Evolutionary conservation across 2,888 invertebrate genomes (phyloP).

Genomic region (Scaptomyza reducta): DNA sequence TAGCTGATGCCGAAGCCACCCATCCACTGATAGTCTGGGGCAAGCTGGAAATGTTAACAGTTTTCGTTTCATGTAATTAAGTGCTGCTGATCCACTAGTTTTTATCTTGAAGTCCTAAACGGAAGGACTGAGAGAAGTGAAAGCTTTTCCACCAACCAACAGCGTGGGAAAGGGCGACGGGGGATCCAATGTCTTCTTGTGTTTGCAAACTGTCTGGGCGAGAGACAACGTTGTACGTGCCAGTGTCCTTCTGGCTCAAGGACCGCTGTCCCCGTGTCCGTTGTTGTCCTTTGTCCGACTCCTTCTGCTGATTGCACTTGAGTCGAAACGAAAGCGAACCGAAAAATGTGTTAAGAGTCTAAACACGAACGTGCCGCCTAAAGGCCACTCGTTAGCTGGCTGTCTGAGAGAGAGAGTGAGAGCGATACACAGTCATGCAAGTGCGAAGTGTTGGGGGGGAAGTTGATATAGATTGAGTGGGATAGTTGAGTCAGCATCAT

Average conservation of each 20-base stretch:
- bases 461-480: constrained; percentile 55
- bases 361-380: constrained; percentile 77
- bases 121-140: constrained; percentile 45
- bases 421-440: too few species aligned
- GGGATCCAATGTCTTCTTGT: constrained; percentile 10
- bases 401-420: constrained; percentile 10
- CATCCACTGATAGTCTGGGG: not conserved
- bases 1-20: not conserved
- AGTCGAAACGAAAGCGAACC: constrained; percentile 55
- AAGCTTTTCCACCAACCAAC: constrained; percentile 48
- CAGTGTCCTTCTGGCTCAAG: constrained; percentile 14
- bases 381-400: constrained; percentile 75
- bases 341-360: constrained; percentile 76
- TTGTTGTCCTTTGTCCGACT: constrained; percentile 33
- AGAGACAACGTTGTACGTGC: constrained; percentile 71
- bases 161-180: not conserved
- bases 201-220: constrained; percentile 79
- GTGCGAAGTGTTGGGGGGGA: not conserved
- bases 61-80: constrained; percentile 79
- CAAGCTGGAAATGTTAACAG: constrained; percentile 67
- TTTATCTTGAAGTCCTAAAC: constrained; percentile 61
- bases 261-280: not conserved
- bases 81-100: constrained; percentile 79
- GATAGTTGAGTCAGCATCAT: constrained; percentile 57
- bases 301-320: constrained; percentile 70